Base-by-base conservation (phyloP, 2,797 vertebrate genomes). In the Microctenopoma steveboyesi region DNA sequence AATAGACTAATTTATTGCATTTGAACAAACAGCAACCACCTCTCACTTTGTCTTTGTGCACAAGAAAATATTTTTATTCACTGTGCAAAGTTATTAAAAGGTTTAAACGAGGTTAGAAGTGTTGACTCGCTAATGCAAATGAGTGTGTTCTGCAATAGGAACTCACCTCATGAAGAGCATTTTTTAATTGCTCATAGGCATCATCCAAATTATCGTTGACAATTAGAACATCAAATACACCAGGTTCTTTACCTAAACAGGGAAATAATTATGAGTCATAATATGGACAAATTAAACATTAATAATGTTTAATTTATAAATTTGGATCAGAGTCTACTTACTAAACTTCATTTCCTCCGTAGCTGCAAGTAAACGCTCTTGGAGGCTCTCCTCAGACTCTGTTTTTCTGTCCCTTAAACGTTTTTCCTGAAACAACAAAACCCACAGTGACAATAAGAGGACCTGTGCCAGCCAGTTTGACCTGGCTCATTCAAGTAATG, bases 331-430 rank as follows among this genome's bases (percentile, higher is more conserved):
- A 1, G 2, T 22, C 22, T 22, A 94, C 97, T 96, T 74, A 98
- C 97, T 96, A 5, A 95, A 94, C 66, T 97, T 95, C 90, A 98
- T 91, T 64, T 98, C 98, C 0, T 91, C 68, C 0, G 60, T 77
- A 3, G 98, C 98, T 0, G 96, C 92, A 0, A 69, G 54, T 81
- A 99, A 79, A 69, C 98, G 95, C 83, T 92, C 97, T 79, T 85
- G 91, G 56, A 99, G 92, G 79, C 93, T 98, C 58, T 98, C 97
- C 77, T 98, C 96, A 0, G 96, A 95, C 87, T 99, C 98, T 0
- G 98, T 98, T 83, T 96, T 94, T 14, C 98, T 90, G 72, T 94
- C 95, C 28, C 96, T 92, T 22, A 99, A 86, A 45, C 98, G 92
- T 49, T 95, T 94, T 81, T 99, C 97, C 98, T 99, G 68, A 50